phyloP scores from a whole-genome alignment of 2,113 vertebrate genomes.

The Osmerus mordax region DNA sequence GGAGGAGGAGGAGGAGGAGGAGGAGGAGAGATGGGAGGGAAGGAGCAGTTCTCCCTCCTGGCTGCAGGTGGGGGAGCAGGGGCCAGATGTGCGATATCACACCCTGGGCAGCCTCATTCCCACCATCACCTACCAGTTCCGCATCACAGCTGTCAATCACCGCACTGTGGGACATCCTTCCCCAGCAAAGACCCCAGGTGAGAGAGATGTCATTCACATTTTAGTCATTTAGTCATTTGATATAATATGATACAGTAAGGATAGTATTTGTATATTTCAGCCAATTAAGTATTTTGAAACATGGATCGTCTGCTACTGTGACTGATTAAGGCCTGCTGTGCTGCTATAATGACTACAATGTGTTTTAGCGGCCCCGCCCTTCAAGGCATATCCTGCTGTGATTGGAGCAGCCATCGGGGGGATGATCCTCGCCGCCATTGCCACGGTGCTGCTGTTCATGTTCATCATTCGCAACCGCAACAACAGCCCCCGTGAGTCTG shows the following conservation, averaged over 20 bases:
- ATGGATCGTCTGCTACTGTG: not conserved
- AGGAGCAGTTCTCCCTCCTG: constrained; percentile 50
- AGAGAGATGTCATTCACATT: constrained; percentile 19
- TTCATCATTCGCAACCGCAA: constrained; percentile 78
- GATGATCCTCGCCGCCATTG: constrained; percentile 74
- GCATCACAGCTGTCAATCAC: constrained; percentile 82
- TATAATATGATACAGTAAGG: too few relatives aligned
- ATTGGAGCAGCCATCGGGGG: constrained; percentile 79
- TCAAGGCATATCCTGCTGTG: constrained; percentile 77
- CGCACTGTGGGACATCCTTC: constrained; percentile 83
- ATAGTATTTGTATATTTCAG: too few relatives aligned
- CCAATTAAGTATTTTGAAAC: too few relatives aligned
- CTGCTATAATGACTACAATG: constrained; percentile 58
- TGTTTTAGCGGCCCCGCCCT: constrained; percentile 76
- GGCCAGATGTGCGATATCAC: constrained; percentile 71
- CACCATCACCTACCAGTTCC: constrained; percentile 75
- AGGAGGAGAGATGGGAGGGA: too few relatives aligned
- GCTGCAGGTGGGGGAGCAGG: constrained; percentile 70
- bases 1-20: constrained; percentile 7
- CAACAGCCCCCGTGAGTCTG: constrained; percentile 78
- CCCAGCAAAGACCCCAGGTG: constrained; percentile 86
- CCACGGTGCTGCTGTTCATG: constrained; percentile 73
- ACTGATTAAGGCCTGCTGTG: constrained; percentile 11
- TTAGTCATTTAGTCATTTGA: too few relatives aligned
- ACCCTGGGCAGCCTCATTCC: constrained; percentile 79